phyloP scores from a whole-genome alignment of 2,888 invertebrate genomes.

The Lepetodrilus schrolli region DNA sequence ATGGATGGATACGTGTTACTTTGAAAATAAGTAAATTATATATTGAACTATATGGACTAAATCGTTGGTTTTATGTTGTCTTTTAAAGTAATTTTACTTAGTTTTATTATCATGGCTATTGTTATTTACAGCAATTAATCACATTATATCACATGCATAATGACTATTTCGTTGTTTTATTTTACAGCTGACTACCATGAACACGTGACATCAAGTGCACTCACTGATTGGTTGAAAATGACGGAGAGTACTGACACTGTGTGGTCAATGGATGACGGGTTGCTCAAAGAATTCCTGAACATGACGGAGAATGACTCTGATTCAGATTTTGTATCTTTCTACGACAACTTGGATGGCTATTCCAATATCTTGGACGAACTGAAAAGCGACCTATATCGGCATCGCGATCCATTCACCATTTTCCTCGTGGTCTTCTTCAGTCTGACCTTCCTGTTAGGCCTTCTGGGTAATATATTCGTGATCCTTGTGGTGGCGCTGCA shows the following conservation, averaged over 20 bases:
- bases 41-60: too few species aligned
- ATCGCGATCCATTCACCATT: constrained; percentile 50
- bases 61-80: too few species aligned
- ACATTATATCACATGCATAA: too few species aligned
- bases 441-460: constrained; percentile 53
- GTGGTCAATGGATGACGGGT: not conserved
- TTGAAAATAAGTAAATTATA: too few species aligned
- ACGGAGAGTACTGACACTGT: not conserved
- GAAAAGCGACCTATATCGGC: constrained; percentile 35
- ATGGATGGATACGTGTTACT: too few species aligned
- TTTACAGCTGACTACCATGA: too few species aligned
- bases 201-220: too few species aligned
- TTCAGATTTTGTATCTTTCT: not conserved
- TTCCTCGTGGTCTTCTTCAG: constrained; percentile 56
- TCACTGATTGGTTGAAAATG: not conserved
- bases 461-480: constrained; percentile 61
- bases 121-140: too few species aligned
- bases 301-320: not conserved
- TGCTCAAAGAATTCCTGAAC: not conserved
- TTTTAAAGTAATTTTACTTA: too few species aligned
- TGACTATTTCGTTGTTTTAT: too few species aligned
- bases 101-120: too few species aligned
- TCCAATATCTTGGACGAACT: not conserved
- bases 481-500: constrained; percentile 57
- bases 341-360: not conserved